A percentile compares a stretch with the other conserved stretches of the same genome.
These are phyloP conservation scores for Crambe crambe DNA, from an alignment of 37 sponge, comb jelly and placozoan genomes.

Conservation along the genomic window DNA sequence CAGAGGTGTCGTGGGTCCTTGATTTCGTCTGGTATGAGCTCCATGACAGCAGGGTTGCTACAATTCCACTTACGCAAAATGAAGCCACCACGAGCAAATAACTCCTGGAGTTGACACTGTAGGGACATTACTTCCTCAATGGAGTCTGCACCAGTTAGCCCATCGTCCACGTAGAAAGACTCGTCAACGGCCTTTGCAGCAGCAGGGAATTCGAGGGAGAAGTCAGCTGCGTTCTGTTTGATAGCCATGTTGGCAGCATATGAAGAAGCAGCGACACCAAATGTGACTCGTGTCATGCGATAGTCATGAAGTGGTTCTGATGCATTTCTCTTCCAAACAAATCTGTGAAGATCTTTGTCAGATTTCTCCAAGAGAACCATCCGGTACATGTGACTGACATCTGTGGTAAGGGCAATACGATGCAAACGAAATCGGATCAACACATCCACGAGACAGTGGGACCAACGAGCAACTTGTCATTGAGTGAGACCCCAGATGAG, in stretches of 20 bases:
- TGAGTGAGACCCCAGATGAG: slow-evolving; percentile 26
- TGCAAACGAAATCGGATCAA: slow-evolving; percentile 23
- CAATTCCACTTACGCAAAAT: slow-evolving; percentile 25
- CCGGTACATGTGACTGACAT: slow-evolving; percentile 32
- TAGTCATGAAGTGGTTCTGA: slow-evolving; percentile 3
- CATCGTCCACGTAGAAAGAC: slow-evolving; percentile 42
- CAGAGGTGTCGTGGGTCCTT: too few species aligned
- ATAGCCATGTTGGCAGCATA: too few species aligned
- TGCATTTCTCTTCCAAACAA: slow-evolving; percentile 17
- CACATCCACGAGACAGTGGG: slow-evolving; percentile 35
- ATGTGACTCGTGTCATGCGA: slow-evolving; percentile 22
- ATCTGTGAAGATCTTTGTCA: slow-evolving; percentile 26
- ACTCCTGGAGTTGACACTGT: slow-evolving; percentile 18
- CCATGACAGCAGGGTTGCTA: slow-evolving; percentile 9
- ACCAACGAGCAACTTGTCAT: slow-evolving; percentile 23
- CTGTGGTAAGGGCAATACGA: slow-evolving; percentile 34
- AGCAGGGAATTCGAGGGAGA: slow-evolving; percentile 11
- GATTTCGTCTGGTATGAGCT: neutral
- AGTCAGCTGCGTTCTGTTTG: slow-evolving; percentile 20
- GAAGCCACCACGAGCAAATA: slow-evolving; percentile 21
- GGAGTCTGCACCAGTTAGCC: too few species aligned
- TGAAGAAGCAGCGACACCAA: slow-evolving; percentile 21
- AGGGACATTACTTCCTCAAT: slow-evolving; percentile 8
- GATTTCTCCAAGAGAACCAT: neutral
- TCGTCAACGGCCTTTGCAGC: slow-evolving; percentile 15